Evolutionary conservation across 2,113 vertebrate species (phyloP).

Genomic region (Phrynocephalus versicolor): DNA sequence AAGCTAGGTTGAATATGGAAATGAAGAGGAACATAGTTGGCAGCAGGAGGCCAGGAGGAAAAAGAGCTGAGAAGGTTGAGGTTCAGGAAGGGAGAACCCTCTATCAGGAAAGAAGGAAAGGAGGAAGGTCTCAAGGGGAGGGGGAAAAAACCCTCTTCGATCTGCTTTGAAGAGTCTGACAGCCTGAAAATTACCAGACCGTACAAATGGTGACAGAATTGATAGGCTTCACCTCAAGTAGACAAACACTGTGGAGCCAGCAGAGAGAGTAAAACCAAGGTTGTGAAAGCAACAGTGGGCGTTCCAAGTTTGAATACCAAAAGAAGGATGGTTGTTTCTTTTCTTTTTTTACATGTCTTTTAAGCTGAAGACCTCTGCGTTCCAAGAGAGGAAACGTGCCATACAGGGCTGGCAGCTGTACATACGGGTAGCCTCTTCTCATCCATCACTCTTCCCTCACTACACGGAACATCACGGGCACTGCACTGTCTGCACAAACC

Average conservation of each 20-base stretch:
- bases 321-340: no score
- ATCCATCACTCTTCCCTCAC: constrained; percentile 5
- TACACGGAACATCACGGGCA: background rate
- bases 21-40: background rate
- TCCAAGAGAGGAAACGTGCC: background rate
- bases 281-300: background rate
- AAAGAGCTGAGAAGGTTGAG: background rate
- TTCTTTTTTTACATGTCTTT: no score
- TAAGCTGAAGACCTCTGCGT: background rate
- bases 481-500: background rate
- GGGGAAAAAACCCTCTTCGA: background rate
- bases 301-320: background rate
- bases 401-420: constrained; percentile 1
- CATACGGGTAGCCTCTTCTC: background rate
- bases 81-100: fast-evolving
- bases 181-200: background rate
- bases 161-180: background rate
- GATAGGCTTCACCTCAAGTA: background rate
- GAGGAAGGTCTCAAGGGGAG: background rate
- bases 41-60: background rate
- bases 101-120: background rate
- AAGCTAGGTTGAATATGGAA: background rate
- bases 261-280: background rate
- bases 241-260: background rate
- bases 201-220: no score